phyloP scores from a whole-genome alignment of 2,888 invertebrate species.

The Pyrocoelia pectoralis region DNA sequence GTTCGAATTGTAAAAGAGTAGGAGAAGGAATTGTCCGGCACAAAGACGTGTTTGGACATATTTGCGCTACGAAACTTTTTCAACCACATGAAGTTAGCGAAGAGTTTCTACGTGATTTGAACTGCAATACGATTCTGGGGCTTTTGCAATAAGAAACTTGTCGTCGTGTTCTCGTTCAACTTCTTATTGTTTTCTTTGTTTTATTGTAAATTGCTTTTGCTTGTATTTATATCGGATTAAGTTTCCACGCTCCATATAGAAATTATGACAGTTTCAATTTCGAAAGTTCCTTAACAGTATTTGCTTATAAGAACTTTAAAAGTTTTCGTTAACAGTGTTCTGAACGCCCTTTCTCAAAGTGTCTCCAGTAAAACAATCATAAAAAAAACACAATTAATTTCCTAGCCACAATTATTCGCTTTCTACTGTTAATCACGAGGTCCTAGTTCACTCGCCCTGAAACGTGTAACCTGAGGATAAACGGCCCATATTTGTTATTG shows the following conservation, averaged over 20 bases:
- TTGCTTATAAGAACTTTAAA: background rate
- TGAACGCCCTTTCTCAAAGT: no score
- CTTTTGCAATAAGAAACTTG: conserved; percentile 42
- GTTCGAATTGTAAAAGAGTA: conserved; percentile 48
- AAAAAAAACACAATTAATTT: no score
- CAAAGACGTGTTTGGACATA: conserved; percentile 47
- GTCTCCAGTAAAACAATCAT: no score
- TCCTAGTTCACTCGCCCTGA: no score
- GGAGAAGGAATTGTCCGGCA: conserved; percentile 48
- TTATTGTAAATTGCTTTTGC: conserved; percentile 35
- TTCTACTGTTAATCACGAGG: no score
- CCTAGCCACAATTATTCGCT: no score
- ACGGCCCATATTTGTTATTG: no score
- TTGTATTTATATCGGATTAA: conserved; percentile 30
- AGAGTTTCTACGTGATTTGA: conserved; percentile 47
- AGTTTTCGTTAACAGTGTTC: no score
- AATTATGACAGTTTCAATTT: conserved; percentile 14
- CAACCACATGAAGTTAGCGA: conserved; percentile 48
- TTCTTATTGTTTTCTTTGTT: conserved; percentile 31
- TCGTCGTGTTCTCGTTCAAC: conserved; percentile 35
- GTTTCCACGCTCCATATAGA: conserved; percentile 12
- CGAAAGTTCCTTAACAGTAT: background rate
- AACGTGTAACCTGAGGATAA: no score
- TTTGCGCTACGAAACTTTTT: conserved; percentile 51
- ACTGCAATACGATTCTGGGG: conserved; percentile 39